These are phyloP conservation scores for Cephalopachus bancanus DNA, from an alignment of 2,797 vertebrate species.

Conservation along the genomic window DNA sequence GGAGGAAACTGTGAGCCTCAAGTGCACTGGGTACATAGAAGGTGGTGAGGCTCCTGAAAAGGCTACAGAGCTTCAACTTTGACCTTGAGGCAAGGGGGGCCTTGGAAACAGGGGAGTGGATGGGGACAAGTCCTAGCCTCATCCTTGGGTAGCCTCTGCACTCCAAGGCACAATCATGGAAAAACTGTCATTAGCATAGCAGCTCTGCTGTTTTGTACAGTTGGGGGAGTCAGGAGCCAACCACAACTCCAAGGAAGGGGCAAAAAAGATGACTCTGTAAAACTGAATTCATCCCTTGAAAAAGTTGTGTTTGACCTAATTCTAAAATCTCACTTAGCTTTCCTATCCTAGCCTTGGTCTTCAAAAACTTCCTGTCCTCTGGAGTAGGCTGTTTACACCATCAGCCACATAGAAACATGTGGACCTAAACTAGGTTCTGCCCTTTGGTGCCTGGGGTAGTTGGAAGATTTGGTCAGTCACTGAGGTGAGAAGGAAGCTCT, in stretches of 20 bases:
- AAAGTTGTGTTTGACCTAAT: background rate
- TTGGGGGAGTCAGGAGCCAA: background rate
- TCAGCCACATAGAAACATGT: background rate
- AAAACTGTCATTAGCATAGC: background rate
- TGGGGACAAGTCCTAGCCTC: background rate
- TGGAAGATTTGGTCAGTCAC: background rate
- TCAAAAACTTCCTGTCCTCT: background rate
- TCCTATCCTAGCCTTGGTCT: background rate
- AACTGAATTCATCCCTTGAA: background rate
- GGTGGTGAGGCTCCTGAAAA: background rate
- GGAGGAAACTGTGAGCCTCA: background rate
- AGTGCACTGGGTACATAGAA: background rate
- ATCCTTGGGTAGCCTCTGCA: background rate
- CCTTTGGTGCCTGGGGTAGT: background rate
- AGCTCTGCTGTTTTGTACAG: background rate
- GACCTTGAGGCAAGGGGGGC: background rate
- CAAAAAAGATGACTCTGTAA: background rate
- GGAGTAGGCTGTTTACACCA: no score
- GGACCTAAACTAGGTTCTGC: background rate
- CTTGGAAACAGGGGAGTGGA: background rate
- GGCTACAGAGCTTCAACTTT: background rate
- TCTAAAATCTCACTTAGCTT: background rate
- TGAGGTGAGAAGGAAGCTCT: background rate
- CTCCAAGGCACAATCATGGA: background rate
- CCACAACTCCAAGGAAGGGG: background rate